Conservation (phyloP, 1,140 invertebrate species). For the Lepeophtheirus salmonis region DNA sequence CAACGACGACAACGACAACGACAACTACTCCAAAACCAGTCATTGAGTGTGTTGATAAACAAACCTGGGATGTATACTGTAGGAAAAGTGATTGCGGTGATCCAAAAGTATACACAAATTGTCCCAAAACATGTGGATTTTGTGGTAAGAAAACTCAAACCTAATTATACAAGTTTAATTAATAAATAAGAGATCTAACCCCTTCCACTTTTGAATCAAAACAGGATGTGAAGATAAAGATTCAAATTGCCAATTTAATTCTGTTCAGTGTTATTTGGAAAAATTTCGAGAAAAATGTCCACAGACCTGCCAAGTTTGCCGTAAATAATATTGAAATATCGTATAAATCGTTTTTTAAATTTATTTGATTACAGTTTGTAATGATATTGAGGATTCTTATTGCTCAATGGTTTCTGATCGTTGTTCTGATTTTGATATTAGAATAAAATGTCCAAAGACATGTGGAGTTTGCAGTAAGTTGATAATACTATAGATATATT, state of each 20-base stretch:
- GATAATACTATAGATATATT: too few species aligned
- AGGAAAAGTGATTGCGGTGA: not conserved
- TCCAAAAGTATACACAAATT: not conserved
- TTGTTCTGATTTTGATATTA: not conserved
- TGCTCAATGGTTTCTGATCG: not conserved
- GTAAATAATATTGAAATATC: not conserved
- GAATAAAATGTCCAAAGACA: not conserved
- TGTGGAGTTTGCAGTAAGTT: not conserved
- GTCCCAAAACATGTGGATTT: not conserved
- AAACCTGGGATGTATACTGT: not conserved
- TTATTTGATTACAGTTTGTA: not conserved
- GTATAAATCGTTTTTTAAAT: not conserved
- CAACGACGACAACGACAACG: too few species aligned
- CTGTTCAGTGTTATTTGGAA: not conserved
- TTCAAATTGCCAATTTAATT: not conserved
- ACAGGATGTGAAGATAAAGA: not conserved
- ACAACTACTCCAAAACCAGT: not conserved
- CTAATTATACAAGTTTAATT: not conserved
- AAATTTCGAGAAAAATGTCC: not conserved
- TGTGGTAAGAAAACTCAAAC: not conserved
- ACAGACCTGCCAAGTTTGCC: not conserved
- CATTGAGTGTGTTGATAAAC: not conserved
- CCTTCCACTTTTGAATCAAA: not conserved
- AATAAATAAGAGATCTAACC: too few species aligned
- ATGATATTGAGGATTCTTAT: not conserved